Base-by-base conservation (phyloP, 1,140 invertebrate species). In the Drosophila teissieri region DNA sequence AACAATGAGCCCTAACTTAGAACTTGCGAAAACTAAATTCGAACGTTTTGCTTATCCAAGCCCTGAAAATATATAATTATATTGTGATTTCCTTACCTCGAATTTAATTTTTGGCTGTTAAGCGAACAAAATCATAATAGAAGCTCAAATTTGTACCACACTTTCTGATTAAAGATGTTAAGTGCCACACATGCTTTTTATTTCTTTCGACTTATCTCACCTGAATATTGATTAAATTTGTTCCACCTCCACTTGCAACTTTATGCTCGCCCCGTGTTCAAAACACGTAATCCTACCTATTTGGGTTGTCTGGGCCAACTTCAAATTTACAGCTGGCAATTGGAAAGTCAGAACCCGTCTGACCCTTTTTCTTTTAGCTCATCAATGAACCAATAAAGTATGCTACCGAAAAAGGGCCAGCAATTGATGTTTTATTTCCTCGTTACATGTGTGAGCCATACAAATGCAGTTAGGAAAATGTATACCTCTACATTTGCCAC, bases 361-460 rank as follows among this genome's bases (percentile, higher is more conserved):
- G 67, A 70, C 57, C 52, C 49, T 73, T 73, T 53, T 53, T 40
- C 36, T 19, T 54, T 62, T 53, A 19, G 24, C 55, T 73, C 67
- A 73, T 73, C 70, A 73, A 62, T 62, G 49, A 73, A 36, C 56
- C 40, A 46, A 73, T 54, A 73, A 74, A 63, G 42, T 63, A 48
- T 54, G 44, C 45, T 55, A 24, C 42, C 24, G 14, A 49, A 39
- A 69, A 63, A 53, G 15, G 57, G 31, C 51, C 6, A 14, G 49
- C 57, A 74, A 39, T 74, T 45, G 49, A 56, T 56, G 64, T 69
- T 70, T 56, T 69, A 70, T 70, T 69, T 39, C 37, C 15, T 48
- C 37, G 70, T 53, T 63, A 48, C 37, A 40, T 74, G 56, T 73
- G 57, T 19, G 57, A 14, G 37, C 56, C 49, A 55, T 69, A 69